Conservation (phyloP, 2,113 vertebrate species). For the Tinamus guttatus region DNA sequence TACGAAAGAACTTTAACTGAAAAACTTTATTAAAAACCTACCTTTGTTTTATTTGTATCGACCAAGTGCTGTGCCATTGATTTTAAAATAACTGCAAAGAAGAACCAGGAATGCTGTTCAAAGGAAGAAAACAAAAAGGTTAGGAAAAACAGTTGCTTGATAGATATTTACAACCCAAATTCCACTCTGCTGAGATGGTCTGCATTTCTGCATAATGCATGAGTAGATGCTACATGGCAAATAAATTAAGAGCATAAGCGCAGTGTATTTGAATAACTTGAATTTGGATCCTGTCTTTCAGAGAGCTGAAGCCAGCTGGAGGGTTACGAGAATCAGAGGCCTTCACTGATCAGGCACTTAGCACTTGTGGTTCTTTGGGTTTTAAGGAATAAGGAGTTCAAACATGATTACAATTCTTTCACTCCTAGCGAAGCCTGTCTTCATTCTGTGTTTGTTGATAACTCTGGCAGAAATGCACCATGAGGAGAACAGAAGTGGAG, state of each 20-base stretch:
- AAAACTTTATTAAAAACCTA: slow-evolving; percentile 51
- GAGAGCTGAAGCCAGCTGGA: background rate
- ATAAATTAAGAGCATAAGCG: background rate
- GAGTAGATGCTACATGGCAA: background rate
- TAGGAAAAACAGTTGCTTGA: background rate
- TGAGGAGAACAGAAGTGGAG: background rate
- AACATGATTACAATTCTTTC: background rate
- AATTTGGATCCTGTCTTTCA: background rate
- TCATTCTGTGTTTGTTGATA: background rate
- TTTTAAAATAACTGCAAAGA: slow-evolving; percentile 93
- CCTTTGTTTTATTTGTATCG: slow-evolving; percentile 88
- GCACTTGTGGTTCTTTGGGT: background rate
- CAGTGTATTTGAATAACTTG: background rate
- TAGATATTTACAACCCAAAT: background rate
- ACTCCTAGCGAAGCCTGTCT: background rate
- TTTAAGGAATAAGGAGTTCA: background rate
- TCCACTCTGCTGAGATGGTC: background rate
- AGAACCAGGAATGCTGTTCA: slow-evolving; percentile 96
- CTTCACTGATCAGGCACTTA: background rate
- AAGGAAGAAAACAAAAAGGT: slow-evolving; percentile 2
- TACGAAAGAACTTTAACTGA: background rate
- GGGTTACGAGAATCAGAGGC: background rate
- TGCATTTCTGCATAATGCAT: background rate
- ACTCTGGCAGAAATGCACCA: background rate
- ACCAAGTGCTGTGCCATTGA: slow-evolving; percentile 95